Evolutionary conservation across 2,113 vertebrate genomes (phyloP), one percentile per base, ranked within the genome.

Genomic region (Otis tarda): DNA sequence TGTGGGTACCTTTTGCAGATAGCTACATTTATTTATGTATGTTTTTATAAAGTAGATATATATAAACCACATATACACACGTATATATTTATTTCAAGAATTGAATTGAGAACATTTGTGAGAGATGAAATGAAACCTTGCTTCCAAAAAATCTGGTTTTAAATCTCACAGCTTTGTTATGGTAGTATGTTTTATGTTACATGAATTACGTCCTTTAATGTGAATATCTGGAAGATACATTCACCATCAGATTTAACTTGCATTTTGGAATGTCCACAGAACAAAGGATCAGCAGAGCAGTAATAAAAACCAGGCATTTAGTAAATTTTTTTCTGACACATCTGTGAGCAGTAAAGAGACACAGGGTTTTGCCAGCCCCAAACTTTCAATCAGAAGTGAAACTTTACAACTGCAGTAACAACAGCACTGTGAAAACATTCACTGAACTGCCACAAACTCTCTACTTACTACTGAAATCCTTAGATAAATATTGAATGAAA

Each of bases 401-500:
- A 96, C 91, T 94, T 96, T 96, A 97, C 94, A 96, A 96, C 90
- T 89, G 94, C 76, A 97, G 95, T 85, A 97, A 97, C 92, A 96
- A 73, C 93, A 92, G 94, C 9, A 0, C 94, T 97, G 88, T 97
- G 90, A 97, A 97, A 97, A 97, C 96, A 97, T 94, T 97, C 92
- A 57, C 91, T 94, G 91, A 83, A 87, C 91, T 97, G 96, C 96
- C 92, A 97, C 96, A 95, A 97, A 94, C 95, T 97, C 95, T 95
- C 91, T 90, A 87, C 94, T 93, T 94, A 97, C 94, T 96, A 84
- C 97, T 95, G 95, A 96, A 97, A 97, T 92, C 96, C 95, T 97
- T 97, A 94, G 93, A 89, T 95, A 97, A 97, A 97, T 97, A 97
- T 79, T 80, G 94, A 96, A 89, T 93, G 91, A 97, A 97, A 95